Evolutionary conservation across 2,888 invertebrate species (phyloP), one percentile per base, ranked within the genome.

Genomic region (Scrobipalpa costella): DNA sequence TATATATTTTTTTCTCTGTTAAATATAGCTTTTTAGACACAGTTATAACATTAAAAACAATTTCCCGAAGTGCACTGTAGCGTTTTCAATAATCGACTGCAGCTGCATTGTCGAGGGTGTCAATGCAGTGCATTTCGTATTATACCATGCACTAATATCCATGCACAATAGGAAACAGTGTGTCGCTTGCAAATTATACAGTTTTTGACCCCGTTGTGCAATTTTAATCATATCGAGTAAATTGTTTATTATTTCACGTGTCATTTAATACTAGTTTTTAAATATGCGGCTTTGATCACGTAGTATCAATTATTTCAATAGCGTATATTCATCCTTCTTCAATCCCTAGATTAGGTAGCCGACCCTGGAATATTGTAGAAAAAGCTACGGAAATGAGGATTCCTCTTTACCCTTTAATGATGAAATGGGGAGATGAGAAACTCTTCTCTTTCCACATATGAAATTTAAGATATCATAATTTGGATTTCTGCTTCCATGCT

Each of bases 31-130:
- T 27, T 27, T 27, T 27, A 27, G 27, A 27, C 27, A 27, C 27
- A 27, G 27, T 17, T 9, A 50, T 19, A 19, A 8, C 8, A 52
- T 27, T n/a, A 11, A 33, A 21, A 52, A 33, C 52, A 27, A 27
- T 52, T 52, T 52, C 5, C 8, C 27, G 13, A 11, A 59, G 61
- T 57, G 60, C n/a, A 21, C 34, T 57, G 47, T 49, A 17, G 49
- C 33, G 62, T 64, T 61, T 68, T 66, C 66, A 67, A 67, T 68
- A 61, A 66, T 19, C 63, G 44, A 67, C 63, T 67, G 64, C 17
- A 55, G 59, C 7, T 61, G 38, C 47, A 47, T 65, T 65, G 57
- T 63, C 63, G 57, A 52, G 27, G 38, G 40, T 40, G 50, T 11
- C 9, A 15, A 47, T 47, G 1, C 40, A 47, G 47, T 38, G 57